phyloP scores from a whole-genome alignment of 2,888 invertebrate genomes.

The Ypsolopha sequella region DNA sequence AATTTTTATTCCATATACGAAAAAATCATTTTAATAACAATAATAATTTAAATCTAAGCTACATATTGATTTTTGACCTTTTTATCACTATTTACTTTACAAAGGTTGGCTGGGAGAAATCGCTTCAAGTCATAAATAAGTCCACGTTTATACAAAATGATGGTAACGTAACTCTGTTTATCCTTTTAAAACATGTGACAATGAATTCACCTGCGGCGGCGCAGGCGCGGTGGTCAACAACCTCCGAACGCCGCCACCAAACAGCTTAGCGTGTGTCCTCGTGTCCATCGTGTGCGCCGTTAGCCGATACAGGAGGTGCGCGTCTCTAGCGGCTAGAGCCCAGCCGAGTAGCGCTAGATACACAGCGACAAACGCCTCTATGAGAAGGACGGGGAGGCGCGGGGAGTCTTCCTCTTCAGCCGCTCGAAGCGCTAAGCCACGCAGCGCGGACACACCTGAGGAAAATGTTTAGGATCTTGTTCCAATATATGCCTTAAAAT shows the following conservation, averaged over 20 bases:
- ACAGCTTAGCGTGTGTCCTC: conserved; percentile 84
- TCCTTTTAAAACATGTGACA: no score
- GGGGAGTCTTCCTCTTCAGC: conserved; percentile 96
- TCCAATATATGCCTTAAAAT: no score
- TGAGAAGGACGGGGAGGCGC: conserved; percentile 88
- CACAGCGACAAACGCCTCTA: conserved; percentile 94
- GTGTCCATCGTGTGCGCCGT: conserved; percentile 85
- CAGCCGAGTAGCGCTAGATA: conserved; percentile 94
- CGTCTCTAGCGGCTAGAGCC: conserved; percentile 93
- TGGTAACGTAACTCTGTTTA: no score
- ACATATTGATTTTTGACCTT: no score
- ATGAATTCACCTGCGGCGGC: conserved; percentile 41
- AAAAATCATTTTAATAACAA: no score
- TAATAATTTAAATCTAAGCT: no score
- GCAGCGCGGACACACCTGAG: conserved; percentile 87
- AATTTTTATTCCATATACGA: no score
- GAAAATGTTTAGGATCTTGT: no score
- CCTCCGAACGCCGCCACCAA: conserved; percentile 92
- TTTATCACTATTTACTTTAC: no score
- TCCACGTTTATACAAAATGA: no score
- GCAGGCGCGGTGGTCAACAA: conserved; percentile 83
- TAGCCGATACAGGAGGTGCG: conserved; percentile 89
- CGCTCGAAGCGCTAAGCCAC: conserved; percentile 91
- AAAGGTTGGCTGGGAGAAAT: no score
- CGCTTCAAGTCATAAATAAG: no score